phyloP scores from a whole-genome alignment of 2,113 vertebrate species.

The Phylloscopus trochilus region DNA sequence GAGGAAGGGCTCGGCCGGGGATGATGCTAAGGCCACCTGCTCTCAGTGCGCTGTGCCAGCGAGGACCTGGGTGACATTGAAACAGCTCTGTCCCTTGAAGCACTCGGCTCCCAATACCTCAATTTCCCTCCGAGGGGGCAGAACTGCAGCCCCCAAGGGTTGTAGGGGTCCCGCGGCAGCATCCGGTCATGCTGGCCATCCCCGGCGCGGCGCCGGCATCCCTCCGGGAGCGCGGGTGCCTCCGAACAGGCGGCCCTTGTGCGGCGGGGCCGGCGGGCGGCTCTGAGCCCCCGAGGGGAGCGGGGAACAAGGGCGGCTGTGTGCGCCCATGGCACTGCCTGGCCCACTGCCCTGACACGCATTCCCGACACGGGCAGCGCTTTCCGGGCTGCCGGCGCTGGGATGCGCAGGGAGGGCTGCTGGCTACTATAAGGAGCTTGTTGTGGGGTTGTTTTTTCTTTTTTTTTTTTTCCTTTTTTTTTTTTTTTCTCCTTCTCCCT shows the following conservation, averaged over 20 bases:
- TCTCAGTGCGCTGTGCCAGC: rapidly evolving
- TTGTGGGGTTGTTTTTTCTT: background rate
- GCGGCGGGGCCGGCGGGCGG: background rate
- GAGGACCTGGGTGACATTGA: background rate
- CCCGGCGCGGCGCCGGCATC: background rate
- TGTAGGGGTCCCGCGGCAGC: background rate
- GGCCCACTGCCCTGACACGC: background rate
- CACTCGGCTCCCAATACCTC: rapidly evolving
- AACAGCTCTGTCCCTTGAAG: background rate
- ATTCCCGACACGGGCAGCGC: background rate
- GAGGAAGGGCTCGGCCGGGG: background rate
- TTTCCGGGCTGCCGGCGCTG: constrained; percentile 11
- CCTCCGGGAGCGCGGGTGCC: background rate
- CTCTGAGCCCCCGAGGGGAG: background rate
- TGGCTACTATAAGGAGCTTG: background rate
- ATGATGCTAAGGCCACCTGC: background rate
- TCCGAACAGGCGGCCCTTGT: constrained; percentile 46
- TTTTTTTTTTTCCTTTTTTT: no score
- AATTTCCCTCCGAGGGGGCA: background rate
- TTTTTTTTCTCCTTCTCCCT: rapidly evolving
- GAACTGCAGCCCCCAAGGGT: background rate
- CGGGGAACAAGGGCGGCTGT: constrained; percentile 40
- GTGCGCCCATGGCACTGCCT: background rate
- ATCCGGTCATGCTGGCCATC: background rate
- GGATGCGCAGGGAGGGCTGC: background rate